phyloP scores from a whole-genome alignment of 1,140 invertebrate genomes.

The Micrasema minimum region DNA sequence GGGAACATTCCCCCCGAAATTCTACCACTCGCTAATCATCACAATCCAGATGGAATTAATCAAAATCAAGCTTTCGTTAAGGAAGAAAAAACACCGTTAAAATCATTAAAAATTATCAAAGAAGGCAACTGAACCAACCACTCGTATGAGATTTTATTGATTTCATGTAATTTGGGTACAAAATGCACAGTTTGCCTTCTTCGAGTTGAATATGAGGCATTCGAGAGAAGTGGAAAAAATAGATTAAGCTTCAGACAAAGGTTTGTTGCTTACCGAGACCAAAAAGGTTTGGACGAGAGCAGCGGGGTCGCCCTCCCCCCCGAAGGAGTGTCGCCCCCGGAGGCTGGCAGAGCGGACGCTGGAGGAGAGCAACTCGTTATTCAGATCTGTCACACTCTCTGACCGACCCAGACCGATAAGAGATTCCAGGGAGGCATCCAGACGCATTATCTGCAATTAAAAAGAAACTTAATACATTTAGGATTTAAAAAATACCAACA shows the following conservation, averaged over 20 bases:
- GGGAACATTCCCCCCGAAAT: not conserved
- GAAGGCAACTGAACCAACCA: slow-evolving; percentile 19
- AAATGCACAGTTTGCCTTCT: slow-evolving; percentile 29
- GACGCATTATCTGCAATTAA: slow-evolving; percentile 76
- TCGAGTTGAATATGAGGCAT: slow-evolving; percentile 10
- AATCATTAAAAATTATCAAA: slow-evolving; percentile 15
- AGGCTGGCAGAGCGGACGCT: slow-evolving; percentile 56
- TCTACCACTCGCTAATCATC: slow-evolving; percentile 18
- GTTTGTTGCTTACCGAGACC: slow-evolving; percentile 75
- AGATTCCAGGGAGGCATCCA: slow-evolving; percentile 81
- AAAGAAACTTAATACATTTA: slow-evolving; percentile 5
- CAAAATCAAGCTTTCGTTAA: slow-evolving; percentile 22
- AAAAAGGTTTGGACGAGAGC: slow-evolving; percentile 77
- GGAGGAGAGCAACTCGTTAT: slow-evolving; percentile 66
- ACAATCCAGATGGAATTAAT: slow-evolving; percentile 23
- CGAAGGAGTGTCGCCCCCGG: slow-evolving; percentile 61
- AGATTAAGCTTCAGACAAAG: slow-evolving; percentile 13
- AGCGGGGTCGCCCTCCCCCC: slow-evolving; percentile 67
- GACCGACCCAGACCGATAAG: slow-evolving; percentile 77
- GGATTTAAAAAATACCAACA: too few species aligned
- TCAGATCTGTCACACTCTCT: slow-evolving; percentile 85
- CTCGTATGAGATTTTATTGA: too few species aligned
- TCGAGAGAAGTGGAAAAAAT: slow-evolving; percentile 25
- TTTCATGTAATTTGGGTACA: not conserved
- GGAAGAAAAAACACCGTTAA: slow-evolving; percentile 10